Evolutionary conservation across 2,888 invertebrate species (phyloP).

Genomic region (Deroplatys truncata): DNA sequence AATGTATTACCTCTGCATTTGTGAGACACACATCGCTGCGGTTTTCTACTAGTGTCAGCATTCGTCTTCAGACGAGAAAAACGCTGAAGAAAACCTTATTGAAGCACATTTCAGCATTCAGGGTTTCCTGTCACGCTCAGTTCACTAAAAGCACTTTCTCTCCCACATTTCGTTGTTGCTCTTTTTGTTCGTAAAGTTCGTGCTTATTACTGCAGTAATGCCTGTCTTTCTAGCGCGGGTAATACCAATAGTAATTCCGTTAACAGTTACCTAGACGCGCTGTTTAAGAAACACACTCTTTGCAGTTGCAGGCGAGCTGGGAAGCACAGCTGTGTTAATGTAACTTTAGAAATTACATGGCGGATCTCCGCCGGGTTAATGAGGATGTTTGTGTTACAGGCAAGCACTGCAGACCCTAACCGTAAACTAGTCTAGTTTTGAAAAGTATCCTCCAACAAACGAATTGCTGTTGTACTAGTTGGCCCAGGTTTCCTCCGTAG

Average conservation of each 20-base stretch:
- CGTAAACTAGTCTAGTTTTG: neutral
- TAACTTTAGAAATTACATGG: neutral
- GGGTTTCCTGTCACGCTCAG: too few species aligned
- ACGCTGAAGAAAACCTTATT: too few species aligned
- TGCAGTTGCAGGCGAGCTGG: neutral
- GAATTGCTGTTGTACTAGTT: neutral
- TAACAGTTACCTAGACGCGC: neutral
- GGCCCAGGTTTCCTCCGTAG: neutral
- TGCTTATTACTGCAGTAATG: too few species aligned
- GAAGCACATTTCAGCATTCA: too few species aligned
- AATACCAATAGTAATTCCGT: neutral
- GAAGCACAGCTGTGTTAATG: neutral
- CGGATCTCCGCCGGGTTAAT: neutral
- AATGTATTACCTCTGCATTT: too few species aligned
- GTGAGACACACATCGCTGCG: too few species aligned
- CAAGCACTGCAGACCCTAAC: neutral
- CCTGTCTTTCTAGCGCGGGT: too few species aligned
- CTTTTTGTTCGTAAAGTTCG: too few species aligned
- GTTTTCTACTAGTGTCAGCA: too few species aligned
- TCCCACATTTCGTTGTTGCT: too few species aligned
- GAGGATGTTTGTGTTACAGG: neutral
- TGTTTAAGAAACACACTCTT: neutral
- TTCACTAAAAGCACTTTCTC: too few species aligned
- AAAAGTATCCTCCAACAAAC: neutral
- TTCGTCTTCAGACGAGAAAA: too few species aligned